Percentiles rank a stretch among this genome's conserved stretches.
These are phyloP conservation scores for Nemopilema nomurai DNA, from an alignment of 30 jellyfish, hydroid and myxozoan species.

Conservation along the genomic window DNA sequence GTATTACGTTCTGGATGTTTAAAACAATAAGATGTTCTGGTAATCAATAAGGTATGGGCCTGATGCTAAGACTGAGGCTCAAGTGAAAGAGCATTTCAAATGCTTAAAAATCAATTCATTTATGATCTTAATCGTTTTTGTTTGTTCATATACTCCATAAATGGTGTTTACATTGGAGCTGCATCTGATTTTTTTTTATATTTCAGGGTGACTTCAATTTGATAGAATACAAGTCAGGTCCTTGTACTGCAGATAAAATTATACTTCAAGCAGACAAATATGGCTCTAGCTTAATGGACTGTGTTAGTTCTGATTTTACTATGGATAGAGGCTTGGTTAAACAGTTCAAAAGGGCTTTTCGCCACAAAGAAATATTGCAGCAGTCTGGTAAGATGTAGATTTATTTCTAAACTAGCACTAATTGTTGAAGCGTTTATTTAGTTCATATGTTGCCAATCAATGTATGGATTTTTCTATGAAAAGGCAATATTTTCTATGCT, in stretches of 20 bases:
- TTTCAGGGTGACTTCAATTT: slow-evolving; percentile 24
- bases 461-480: too few relatives aligned
- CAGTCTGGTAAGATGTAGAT: slow-evolving; percentile 3
- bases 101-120: too few relatives aligned
- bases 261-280: slow-evolving; percentile 55
- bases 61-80: too few relatives aligned
- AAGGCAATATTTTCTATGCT: neutral
- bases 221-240: slow-evolving; percentile 49
- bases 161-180: too few relatives aligned
- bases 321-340: slow-evolving; percentile 71
- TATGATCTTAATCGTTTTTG: too few relatives aligned
- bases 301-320: slow-evolving; percentile 66
- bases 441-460: too few relatives aligned
- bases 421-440: neutral
- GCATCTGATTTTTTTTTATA: neutral
- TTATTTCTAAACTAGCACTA: neutral
- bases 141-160: too few relatives aligned
- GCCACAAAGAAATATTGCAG: slow-evolving; percentile 7
- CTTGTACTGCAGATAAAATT: slow-evolving; percentile 55
- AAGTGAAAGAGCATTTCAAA: too few relatives aligned
- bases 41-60: too few relatives aligned
- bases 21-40: too few relatives aligned
- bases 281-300: slow-evolving; percentile 44
- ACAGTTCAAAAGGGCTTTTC: slow-evolving; percentile 27
- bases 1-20: too few relatives aligned